Base-by-base conservation (phyloP, 2,888 invertebrate species). In the Eupsilia transversa region DNA sequence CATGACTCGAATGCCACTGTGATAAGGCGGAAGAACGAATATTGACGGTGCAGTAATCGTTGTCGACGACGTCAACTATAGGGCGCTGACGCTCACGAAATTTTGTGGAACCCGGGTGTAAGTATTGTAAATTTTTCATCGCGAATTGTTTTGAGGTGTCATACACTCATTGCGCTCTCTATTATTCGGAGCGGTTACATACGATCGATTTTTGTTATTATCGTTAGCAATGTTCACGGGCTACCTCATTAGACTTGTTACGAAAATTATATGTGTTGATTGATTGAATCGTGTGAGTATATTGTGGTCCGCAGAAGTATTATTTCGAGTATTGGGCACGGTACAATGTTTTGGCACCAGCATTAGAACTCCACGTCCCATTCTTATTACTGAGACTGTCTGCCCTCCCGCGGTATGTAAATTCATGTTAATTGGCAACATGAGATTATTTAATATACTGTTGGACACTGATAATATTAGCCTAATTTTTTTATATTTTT, bases 331-430 rank as follows among this genome's bases (percentile, higher is more conserved):
- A 75, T 83, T 79, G 82, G 77, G 83, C 71, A 84, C 64, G 72
- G 82, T 79, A 77, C 71, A 77, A 72, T 72, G 80, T 88, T 89
- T 91, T 91, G 92, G 91, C 92, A 92, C 89, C 91, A 89, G 91
- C 90, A 90, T 86, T 86, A 86, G 80, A 87, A 85, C 80, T 89
- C 83, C 85, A 84, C 86, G 83, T 85, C 85, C 87, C 83, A 87
- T 89, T 89, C 82, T 89, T 83, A 87, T 83, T 83, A 88, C 90
- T 89, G 92, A 92, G 92, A 92, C 93, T 92, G 92, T 90, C 86
- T 86, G 92, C 92, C 92, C 93, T 92, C 92, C 92, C 92, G 87
- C 84, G 82, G 82, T 74, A 84, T 85, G 78, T 73, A 76, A 77
- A 82, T 82, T 81, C 87, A 81, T 82, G 79, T 84, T 82, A 66